These are phyloP conservation scores for Sphenopsis melanotis DNA, from an alignment of 2,797 vertebrate genomes.

Conservation along the genomic window DNA sequence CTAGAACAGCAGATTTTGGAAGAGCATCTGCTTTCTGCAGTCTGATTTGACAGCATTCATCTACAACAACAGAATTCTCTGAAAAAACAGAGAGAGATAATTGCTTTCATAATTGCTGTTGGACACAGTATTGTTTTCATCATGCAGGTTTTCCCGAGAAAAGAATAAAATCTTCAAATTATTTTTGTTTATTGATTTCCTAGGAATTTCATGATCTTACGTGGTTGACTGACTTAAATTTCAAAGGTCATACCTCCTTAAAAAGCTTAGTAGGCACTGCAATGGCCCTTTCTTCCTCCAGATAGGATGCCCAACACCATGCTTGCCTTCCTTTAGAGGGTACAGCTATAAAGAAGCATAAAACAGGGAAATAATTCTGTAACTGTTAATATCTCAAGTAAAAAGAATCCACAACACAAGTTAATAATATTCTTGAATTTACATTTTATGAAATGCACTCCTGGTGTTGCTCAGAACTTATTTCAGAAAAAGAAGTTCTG, in stretches of 20 bases:
- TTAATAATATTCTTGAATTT: not conserved
- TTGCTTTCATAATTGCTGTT: not conserved
- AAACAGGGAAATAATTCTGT: not conserved
- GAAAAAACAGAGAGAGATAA: not conserved
- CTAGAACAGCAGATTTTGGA: not conserved
- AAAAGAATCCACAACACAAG: not conserved
- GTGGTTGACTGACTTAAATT: not conserved
- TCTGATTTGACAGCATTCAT: not conserved
- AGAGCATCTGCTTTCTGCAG: not conserved
- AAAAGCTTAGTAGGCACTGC: slow-evolving; percentile 83
- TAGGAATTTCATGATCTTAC: not conserved
- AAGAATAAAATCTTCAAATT: not conserved
- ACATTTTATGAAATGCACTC: not conserved
- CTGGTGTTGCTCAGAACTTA: not conserved
- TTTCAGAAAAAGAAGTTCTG: not conserved
- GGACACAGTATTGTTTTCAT: not conserved
- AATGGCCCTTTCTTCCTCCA: slow-evolving; percentile 81
- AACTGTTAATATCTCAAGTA: not conserved
- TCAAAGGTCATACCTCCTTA: slow-evolving; percentile 77
- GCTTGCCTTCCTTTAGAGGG: slow-evolving; percentile 81
- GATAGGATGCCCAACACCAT: slow-evolving; percentile 85
- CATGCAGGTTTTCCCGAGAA: not conserved
- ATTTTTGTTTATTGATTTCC: not conserved
- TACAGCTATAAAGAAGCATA: slow-evolving; percentile 68
- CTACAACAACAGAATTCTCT: not conserved